These are phyloP conservation scores for Haliaeetus leucogaster DNA, from an alignment of 2,113 vertebrate species.

Conservation along the genomic window DNA sequence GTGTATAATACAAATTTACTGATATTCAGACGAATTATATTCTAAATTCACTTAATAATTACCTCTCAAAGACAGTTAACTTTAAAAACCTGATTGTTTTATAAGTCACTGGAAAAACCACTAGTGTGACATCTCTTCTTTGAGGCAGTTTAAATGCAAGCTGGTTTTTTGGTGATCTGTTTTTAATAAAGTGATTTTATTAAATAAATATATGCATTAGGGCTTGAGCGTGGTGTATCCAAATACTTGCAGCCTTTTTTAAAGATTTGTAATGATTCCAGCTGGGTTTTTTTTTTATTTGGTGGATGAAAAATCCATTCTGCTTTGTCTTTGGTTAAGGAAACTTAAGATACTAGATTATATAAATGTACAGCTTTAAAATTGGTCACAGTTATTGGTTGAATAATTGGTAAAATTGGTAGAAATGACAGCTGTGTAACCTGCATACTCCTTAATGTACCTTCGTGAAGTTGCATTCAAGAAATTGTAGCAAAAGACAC, in stretches of 20 bases:
- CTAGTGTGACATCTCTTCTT: neutral
- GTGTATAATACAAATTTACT: constrained; percentile 58
- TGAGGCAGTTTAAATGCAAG: neutral
- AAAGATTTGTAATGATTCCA: neutral
- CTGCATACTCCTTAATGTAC: neutral
- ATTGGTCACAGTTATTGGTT: neutral
- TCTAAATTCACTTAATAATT: constrained; percentile 16
- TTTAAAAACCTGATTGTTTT: neutral
- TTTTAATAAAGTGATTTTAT: neutral
- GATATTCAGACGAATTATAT: constrained; percentile 46
- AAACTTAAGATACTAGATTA: neutral
- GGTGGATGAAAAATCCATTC: neutral
- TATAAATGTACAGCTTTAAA: neutral
- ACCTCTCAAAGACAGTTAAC: neutral
- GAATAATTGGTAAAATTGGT: neutral
- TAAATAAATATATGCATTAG: neutral
- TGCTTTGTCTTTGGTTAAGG: neutral
- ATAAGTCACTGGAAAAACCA: neutral
- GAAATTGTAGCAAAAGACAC: neutral
- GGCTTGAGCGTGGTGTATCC: neutral
- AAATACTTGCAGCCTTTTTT: neutral
- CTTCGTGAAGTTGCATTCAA: neutral
- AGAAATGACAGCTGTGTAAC: neutral
- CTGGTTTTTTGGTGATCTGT: neutral
- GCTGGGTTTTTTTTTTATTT: neutral